Evolutionary conservation across 2,797 vertebrate species (phyloP).

Genomic region (Ispidina picta): DNA sequence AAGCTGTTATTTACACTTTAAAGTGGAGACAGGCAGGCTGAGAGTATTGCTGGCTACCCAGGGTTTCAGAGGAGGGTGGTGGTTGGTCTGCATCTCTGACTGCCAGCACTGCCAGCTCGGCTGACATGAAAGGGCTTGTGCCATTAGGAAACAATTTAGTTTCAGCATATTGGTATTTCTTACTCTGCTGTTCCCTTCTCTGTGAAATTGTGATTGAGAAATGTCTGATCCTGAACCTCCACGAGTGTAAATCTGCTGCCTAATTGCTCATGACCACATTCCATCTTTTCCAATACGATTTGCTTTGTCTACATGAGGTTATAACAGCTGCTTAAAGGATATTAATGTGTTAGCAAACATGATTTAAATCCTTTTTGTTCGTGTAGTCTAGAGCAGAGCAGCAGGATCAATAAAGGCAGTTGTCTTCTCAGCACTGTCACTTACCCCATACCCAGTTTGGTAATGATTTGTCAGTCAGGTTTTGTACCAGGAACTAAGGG

Average conservation of each 20-base stretch:
- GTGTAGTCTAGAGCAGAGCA: not conserved
- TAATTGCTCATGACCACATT: slow-evolving; percentile 18
- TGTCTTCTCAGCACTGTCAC: not conserved
- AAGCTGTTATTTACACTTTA: not conserved
- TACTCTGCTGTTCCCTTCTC: not conserved
- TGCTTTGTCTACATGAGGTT: not conserved
- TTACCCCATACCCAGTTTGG: not conserved
- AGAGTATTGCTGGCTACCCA: not conserved
- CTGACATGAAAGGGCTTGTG: not conserved
- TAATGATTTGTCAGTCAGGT: not conserved
- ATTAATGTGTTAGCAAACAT: slow-evolving; percentile 26
- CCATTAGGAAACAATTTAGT: not conserved
- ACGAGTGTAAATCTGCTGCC: slow-evolving; percentile 1
- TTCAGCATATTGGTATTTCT: not conserved
- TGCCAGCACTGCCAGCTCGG: not conserved
- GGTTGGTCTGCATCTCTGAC: not conserved
- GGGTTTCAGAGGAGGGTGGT: not conserved
- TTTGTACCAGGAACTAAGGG: not conserved
- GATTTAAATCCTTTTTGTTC: slow-evolving; percentile 22
- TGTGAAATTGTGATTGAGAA: slow-evolving; percentile 17
- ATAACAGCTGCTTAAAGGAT: slow-evolving; percentile 14
- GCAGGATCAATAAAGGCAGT: slow-evolving; percentile 32
- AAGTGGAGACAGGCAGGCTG: not conserved
- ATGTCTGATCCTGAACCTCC: not conserved
- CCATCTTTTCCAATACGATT: slow-evolving; percentile 25